phyloP scores from a whole-genome alignment of 2,113 vertebrate species.

The Leiothrix lutea region DNA sequence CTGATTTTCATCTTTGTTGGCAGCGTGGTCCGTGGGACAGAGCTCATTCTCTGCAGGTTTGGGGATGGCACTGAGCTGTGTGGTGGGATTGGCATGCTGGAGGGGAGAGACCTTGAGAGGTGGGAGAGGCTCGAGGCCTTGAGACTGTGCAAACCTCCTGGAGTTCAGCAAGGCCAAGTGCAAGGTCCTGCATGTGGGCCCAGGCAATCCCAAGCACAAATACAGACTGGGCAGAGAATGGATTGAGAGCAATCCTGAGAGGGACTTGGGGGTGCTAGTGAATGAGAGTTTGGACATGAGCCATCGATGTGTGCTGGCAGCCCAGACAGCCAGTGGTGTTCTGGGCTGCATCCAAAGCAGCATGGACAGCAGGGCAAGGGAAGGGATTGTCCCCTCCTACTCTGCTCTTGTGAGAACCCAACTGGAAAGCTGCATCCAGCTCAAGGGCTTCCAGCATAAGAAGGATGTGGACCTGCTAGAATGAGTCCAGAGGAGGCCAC shows the following conservation, averaged over 20 bases:
- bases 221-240: background rate
- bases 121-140: background rate
- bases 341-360: background rate
- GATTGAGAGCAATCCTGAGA: background rate
- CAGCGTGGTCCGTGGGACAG: fast-evolving
- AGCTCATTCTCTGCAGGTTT: background rate
- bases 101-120: background rate
- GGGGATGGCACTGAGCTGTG: background rate
- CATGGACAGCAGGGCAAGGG: background rate
- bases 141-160: background rate
- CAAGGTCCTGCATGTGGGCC: background rate
- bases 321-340: background rate
- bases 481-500: background rate
- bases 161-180: background rate
- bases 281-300: background rate
- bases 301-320: background rate
- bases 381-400: background rate
- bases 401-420: fast-evolving
- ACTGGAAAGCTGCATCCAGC: background rate
- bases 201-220: background rate
- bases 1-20: fast-evolving
- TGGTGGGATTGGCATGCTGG: fast-evolving
- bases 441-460: background rate
- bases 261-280: background rate
- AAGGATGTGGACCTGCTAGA: background rate